Evolutionary conservation across 2,888 invertebrate species (phyloP).

Genomic region (Lochmaea crataegi): DNA sequence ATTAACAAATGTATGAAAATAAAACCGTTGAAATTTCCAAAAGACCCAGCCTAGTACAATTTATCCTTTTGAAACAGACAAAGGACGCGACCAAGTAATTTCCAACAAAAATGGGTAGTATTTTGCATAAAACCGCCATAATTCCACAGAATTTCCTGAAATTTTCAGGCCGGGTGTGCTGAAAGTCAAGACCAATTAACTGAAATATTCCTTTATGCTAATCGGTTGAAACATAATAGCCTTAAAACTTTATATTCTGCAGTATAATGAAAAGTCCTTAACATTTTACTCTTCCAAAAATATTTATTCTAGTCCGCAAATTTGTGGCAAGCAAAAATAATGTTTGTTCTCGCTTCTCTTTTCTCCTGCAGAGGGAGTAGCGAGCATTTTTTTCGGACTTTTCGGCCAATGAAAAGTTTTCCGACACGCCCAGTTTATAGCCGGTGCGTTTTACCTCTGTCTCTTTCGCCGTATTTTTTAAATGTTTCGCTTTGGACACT

Average conservation of each 20-base stretch:
- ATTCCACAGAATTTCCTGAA: constrained; percentile 59
- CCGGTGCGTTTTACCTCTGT: constrained; percentile 59
- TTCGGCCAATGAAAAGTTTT: constrained; percentile 65
- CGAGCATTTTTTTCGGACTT: constrained; percentile 61
- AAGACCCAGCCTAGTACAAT: constrained; percentile 48
- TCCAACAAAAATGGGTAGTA: constrained; percentile 55
- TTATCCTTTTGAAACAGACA: constrained; percentile 52
- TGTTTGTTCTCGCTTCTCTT: constrained; percentile 63
- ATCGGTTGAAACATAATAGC: constrained; percentile 64
- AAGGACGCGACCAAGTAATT: constrained; percentile 54
- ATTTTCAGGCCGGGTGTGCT: constrained; percentile 54
- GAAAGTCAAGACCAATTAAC: constrained; percentile 63
- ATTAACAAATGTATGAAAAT: constrained; percentile 47
- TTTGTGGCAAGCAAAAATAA: constrained; percentile 67
- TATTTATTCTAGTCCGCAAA: constrained; percentile 66
- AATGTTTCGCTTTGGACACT: constrained; percentile 61
- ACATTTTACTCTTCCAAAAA: constrained; percentile 67
- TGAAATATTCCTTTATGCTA: constrained; percentile 66
- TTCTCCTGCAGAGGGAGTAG: constrained; percentile 61
- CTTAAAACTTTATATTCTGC: constrained; percentile 65
- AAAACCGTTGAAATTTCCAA: constrained; percentile 45
- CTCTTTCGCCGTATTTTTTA: constrained; percentile 58
- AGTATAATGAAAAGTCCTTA: constrained; percentile 67
- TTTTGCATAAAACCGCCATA: constrained; percentile 60
- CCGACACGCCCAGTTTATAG: constrained; percentile 59